phyloP scores from a whole-genome alignment of 1,140 invertebrate species.

The Sitophilus oryzae region DNA sequence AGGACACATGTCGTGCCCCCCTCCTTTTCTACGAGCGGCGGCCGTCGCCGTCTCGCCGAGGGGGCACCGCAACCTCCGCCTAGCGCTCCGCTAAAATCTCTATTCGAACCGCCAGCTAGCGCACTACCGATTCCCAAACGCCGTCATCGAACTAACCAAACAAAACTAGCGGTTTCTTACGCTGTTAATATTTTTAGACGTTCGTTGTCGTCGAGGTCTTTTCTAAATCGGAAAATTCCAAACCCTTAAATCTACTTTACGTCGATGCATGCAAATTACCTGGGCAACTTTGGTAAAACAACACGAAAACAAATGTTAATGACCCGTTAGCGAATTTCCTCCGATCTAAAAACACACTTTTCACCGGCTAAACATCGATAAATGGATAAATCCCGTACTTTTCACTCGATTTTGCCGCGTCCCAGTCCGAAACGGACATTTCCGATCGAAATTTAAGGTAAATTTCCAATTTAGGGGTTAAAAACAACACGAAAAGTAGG shows the following conservation, averaged over 20 bases:
- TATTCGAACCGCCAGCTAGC: constrained; percentile 5
- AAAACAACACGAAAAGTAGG: constrained; percentile 34
- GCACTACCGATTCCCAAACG: constrained; percentile 13
- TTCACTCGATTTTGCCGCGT: constrained; percentile 6
- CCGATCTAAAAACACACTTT: constrained; percentile 30
- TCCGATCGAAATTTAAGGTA: constrained; percentile 18
- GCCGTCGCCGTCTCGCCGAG: constrained; percentile 1
- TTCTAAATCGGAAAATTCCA: neutral
- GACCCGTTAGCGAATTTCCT: constrained; percentile 42
- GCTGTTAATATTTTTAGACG: constrained; percentile 8
- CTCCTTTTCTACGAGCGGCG: too few species aligned
- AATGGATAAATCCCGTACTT: constrained; percentile 10
- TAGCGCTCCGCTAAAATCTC: constrained; percentile 18
- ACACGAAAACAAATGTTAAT: constrained; percentile 37
- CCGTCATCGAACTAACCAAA: constrained; percentile 13
- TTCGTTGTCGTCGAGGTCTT: neutral
- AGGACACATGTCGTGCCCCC: constrained; percentile 14
- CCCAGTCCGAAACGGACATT: constrained; percentile 3
- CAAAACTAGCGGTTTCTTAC: constrained; percentile 7
- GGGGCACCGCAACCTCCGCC: constrained; percentile 16
- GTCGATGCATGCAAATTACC: constrained; percentile 8
- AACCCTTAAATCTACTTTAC: neutral
- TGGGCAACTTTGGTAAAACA: constrained; percentile 15
- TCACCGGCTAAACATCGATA: constrained; percentile 17
- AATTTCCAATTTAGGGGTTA: constrained; percentile 23